These are phyloP conservation scores for Panorpa germanica DNA, from an alignment of 2,888 invertebrate species.

Conservation along the genomic window DNA sequence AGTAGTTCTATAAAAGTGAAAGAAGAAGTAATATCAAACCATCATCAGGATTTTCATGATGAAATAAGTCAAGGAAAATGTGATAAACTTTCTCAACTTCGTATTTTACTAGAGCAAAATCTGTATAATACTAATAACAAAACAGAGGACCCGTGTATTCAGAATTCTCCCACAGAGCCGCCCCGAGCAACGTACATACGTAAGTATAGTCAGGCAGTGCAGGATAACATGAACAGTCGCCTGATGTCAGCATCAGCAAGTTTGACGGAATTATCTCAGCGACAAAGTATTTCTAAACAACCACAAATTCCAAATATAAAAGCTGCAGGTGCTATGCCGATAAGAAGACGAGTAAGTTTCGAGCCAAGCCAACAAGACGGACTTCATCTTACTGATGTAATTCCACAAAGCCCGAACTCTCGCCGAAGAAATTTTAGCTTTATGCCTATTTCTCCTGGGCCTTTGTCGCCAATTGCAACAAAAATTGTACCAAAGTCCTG, in stretches of 20 bases:
- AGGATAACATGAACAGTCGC: slow-evolving; percentile 18
- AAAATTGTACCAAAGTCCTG: slow-evolving; percentile 21
- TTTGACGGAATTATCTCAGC: slow-evolving; percentile 23
- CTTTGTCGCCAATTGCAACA: slow-evolving; percentile 37
- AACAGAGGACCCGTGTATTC: too few relatives aligned
- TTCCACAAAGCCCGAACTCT: slow-evolving; percentile 59
- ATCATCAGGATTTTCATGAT: slow-evolving; percentile 24
- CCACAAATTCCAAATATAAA: too few relatives aligned
- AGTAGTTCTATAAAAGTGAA: slow-evolving; percentile 2
- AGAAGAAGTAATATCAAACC: slow-evolving; percentile 4
- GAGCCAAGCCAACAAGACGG: slow-evolving; percentile 7
- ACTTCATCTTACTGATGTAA: slow-evolving; percentile 18
- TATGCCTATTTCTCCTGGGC: slow-evolving; percentile 69
- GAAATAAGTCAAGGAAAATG: slow-evolving; percentile 32
- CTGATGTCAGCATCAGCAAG: slow-evolving; percentile 27
- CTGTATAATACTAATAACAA: slow-evolving; percentile 31
- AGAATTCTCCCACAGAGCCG: slow-evolving; percentile 10
- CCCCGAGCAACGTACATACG: slow-evolving; percentile 13
- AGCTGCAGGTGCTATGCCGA: slow-evolving; percentile 5
- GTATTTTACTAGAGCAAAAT: slow-evolving; percentile 50
- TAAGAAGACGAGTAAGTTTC: slow-evolving; percentile 10
- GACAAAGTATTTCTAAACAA: slow-evolving; percentile 9
- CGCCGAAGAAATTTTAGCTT: slow-evolving; percentile 67
- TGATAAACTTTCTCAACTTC: slow-evolving; percentile 52
- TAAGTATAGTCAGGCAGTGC: slow-evolving; percentile 17